Conservation (phyloP, 2,113 vertebrate species). For the Gracilinanus agilis region DNA sequence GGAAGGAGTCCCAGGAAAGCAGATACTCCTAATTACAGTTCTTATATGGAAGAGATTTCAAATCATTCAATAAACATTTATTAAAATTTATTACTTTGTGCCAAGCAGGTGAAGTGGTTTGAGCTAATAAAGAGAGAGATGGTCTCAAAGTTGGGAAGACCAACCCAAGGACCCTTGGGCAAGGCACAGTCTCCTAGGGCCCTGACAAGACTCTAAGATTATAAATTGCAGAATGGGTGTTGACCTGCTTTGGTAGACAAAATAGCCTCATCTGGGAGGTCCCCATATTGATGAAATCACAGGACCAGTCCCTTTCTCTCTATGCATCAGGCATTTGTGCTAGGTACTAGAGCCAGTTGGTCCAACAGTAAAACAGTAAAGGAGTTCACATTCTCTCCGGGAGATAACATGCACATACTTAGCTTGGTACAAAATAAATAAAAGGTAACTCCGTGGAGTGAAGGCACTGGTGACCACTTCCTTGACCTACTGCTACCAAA, state of each 20-base stretch:
- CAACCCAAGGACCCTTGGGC: not conserved
- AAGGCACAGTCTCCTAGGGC: not conserved
- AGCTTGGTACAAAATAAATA: not conserved
- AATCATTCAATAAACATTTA: not conserved
- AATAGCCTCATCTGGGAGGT: not conserved
- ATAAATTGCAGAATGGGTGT: not conserved
- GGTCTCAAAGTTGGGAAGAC: not conserved
- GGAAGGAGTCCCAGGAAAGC: not conserved
- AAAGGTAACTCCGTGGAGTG: not conserved
- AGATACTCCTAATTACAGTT: not conserved
- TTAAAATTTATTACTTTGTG: not conserved
- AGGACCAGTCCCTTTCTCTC: not conserved
- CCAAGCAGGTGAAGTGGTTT: not conserved
- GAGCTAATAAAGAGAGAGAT: not conserved
- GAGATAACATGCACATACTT: not conserved
- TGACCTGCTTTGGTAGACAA: not conserved
- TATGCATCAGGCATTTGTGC: not conserved
- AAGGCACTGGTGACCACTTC: not conserved
- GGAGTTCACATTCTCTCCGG: not conserved
- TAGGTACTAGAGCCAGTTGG: not conserved
- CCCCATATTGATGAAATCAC: not conserved
- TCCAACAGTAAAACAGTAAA: not conserved
- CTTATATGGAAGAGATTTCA: not conserved
- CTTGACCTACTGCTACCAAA: not conserved
- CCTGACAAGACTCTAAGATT: not conserved